Conservation (phyloP, 2,888 invertebrate species). For the Magallana nippona region DNA sequence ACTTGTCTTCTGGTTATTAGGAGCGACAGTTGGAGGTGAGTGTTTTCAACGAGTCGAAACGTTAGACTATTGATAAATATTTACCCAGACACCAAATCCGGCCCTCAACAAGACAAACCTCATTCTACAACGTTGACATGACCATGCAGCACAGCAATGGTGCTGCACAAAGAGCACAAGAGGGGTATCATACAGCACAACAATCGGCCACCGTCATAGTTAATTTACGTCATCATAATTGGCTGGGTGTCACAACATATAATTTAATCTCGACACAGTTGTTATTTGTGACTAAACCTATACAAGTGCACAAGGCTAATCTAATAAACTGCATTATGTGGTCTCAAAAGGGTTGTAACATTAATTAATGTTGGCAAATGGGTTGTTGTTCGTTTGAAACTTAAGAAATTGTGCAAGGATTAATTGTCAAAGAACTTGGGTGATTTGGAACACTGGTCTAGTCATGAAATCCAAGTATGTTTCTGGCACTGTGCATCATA, state of each 20-base stretch:
- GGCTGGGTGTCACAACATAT: neutral
- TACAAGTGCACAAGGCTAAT: neutral
- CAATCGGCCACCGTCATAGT: neutral
- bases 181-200: neutral
- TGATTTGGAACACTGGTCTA: too few relatives aligned
- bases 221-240: neutral
- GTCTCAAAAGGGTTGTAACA: too few relatives aligned
- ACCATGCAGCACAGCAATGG: neutral
- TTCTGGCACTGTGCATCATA: too few relatives aligned
- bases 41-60: slow-evolving; percentile 15
- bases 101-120: neutral
- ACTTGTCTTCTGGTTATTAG: neutral
- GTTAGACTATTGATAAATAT: slow-evolving; percentile 32
- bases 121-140: neutral
- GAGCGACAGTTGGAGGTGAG: slow-evolving; percentile 34
- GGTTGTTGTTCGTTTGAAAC: too few relatives aligned
- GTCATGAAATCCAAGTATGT: too few relatives aligned
- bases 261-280: neutral
- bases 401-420: too few relatives aligned
- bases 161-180: neutral
- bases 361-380: too few relatives aligned
- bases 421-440: neutral
- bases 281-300: neutral
- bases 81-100: slow-evolving; percentile 9
- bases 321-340: too few relatives aligned